phyloP scores from a whole-genome alignment of 2,888 invertebrate genomes.

The Mechanitis messenoides region DNA sequence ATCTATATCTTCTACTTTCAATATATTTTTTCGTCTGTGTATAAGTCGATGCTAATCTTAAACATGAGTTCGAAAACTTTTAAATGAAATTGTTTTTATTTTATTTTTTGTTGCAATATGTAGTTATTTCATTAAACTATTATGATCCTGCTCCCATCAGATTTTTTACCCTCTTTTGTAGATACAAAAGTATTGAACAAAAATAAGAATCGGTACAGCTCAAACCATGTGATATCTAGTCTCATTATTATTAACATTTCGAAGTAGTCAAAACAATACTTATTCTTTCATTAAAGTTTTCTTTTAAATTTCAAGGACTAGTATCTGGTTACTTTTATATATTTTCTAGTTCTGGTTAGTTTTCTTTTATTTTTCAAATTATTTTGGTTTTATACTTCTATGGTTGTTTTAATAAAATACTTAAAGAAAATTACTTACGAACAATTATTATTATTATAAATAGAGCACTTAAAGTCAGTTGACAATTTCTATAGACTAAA shows the following conservation, averaged over 20 bases:
- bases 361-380: slow-evolving; percentile 23
- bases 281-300: slow-evolving; percentile 20
- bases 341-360: slow-evolving; percentile 5
- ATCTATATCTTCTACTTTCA: no score
- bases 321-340: background rate
- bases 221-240: slow-evolving; percentile 76
- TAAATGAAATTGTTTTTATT: background rate
- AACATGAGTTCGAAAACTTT: no score
- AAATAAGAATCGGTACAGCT: slow-evolving; percentile 42
- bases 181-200: slow-evolving; percentile 21
- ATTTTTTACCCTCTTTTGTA: slow-evolving; percentile 33
- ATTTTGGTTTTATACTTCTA: slow-evolving; percentile 25
- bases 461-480: slow-evolving; percentile 56
- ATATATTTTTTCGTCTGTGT: no score
- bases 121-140: slow-evolving; percentile 27
- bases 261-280: slow-evolving; percentile 23
- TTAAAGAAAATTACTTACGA: slow-evolving; percentile 22
- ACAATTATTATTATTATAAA: slow-evolving; percentile 28
- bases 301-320: slow-evolving; percentile 28
- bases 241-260: slow-evolving; percentile 54
- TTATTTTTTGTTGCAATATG: slow-evolving; percentile 7
- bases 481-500: slow-evolving; percentile 72
- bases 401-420: slow-evolving; percentile 20
- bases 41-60: no score
- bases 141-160: slow-evolving; percentile 28